Conservation (phyloP, 2,888 invertebrate genomes). For the Acleris literana region DNA sequence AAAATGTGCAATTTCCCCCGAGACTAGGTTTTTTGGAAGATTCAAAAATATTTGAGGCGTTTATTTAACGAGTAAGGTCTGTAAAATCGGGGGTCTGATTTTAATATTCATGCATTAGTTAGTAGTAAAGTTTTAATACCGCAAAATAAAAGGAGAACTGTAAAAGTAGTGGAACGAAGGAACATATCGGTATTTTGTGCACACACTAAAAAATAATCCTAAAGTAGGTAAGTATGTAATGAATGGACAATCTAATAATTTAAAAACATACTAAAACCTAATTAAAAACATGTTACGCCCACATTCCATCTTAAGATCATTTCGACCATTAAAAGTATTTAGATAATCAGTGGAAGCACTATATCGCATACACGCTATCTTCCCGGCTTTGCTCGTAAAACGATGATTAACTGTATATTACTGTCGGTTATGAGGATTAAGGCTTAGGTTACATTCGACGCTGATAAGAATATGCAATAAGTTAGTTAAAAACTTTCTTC, state of each 20-base stretch:
- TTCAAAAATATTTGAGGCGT: too few species aligned
- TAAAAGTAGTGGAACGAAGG: too few species aligned
- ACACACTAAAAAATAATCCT: too few species aligned
- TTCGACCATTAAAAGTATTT: slow-evolving; percentile 31
- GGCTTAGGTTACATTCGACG: slow-evolving; percentile 14
- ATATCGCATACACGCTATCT: slow-evolving; percentile 19
- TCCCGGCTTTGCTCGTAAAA: slow-evolving; percentile 27
- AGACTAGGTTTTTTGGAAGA: too few species aligned
- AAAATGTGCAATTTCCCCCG: too few species aligned
- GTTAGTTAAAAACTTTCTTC: background rate
- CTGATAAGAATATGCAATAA: slow-evolving; percentile 4
- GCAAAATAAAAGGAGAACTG: too few species aligned
- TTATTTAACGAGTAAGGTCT: too few species aligned
- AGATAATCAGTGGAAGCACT: slow-evolving; percentile 29
- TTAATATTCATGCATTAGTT: too few species aligned
- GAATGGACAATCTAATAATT: background rate
- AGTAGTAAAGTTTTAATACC: too few species aligned
- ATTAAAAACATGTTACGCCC: slow-evolving; percentile 47
- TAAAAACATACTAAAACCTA: slow-evolving; percentile 40
- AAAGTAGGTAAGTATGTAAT: too few species aligned
- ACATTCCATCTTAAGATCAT: slow-evolving; percentile 41
- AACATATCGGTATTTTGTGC: too few species aligned
- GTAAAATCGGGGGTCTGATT: too few species aligned
- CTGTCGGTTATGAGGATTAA: slow-evolving; percentile 7
- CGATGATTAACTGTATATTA: slow-evolving; percentile 28